Evolutionary conservation across 2,888 invertebrate species (phyloP).

Genomic region (Quadriops clusia): DNA sequence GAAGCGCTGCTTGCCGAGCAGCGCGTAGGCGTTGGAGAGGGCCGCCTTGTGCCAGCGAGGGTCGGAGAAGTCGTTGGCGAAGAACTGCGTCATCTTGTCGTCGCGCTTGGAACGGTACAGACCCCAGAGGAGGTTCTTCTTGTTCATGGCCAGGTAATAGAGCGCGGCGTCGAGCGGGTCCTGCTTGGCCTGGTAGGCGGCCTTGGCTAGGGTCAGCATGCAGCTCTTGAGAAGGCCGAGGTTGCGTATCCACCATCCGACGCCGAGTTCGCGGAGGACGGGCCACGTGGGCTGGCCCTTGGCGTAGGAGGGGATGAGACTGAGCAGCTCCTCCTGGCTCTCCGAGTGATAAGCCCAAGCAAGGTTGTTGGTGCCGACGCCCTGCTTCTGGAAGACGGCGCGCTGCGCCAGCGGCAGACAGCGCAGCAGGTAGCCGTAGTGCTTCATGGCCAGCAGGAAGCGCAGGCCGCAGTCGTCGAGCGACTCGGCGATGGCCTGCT

Average conservation of each 20-base stretch:
- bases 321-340: conserved; percentile 87
- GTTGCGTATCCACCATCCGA: conserved; percentile 95
- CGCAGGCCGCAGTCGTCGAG: conserved; percentile 95
- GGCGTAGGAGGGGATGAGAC: conserved; percentile 76
- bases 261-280: conserved; percentile 76
- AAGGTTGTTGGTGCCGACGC: conserved; percentile 79
- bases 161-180: conserved; percentile 97
- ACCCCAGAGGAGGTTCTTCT: conserved; percentile 93
- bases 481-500: conserved; percentile 56
- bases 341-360: conserved; percentile 99
- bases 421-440: conserved; percentile 81
- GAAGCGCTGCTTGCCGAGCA: conserved; percentile 88
- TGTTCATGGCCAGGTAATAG: conserved; percentile 96
- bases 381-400: conserved; percentile 72
- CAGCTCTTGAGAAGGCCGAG: conserved; percentile 68
- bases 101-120: conserved; percentile 78
- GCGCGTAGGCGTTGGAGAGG: conserved; percentile 92
- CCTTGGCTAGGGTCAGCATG: conserved; percentile 88
- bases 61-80: conserved; percentile 84
- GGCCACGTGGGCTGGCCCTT: conserved; percentile 83
- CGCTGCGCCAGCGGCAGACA: conserved; percentile 88
- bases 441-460: conserved; percentile 93
- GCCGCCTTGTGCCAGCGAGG: conserved; percentile 96
- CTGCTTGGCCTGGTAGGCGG: conserved; percentile 80
- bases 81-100: conserved; percentile 89